phyloP scores from a whole-genome alignment of 2,113 vertebrate species.

The Chaetodon auriga region DNA sequence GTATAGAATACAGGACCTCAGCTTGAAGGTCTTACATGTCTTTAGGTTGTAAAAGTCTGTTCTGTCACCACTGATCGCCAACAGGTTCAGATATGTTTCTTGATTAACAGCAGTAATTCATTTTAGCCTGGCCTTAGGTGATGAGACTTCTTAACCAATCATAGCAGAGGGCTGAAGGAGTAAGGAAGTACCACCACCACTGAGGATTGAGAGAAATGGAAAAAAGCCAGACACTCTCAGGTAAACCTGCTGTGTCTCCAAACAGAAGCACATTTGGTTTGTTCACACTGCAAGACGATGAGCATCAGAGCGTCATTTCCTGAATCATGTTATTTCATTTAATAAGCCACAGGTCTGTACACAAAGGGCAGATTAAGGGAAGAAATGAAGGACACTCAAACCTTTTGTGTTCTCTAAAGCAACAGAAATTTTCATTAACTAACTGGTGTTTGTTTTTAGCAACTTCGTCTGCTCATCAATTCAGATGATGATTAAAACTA shows the following conservation, averaged over 20 bases:
- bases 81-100: background rate
- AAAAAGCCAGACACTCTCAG: background rate
- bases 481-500: background rate
- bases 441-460: no score
- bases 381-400: background rate
- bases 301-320: background rate
- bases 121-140: background rate
- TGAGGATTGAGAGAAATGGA: background rate
- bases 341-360: background rate
- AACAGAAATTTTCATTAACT: background rate
- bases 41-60: background rate
- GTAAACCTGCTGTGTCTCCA: background rate
- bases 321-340: background rate
- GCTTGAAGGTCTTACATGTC: background rate
- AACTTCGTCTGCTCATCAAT: no score
- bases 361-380: background rate
- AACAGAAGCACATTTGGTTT: constrained; percentile 8
- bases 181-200: constrained; percentile 30
- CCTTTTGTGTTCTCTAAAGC: background rate
- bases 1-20: background rate
- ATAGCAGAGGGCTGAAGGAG: constrained; percentile 12
- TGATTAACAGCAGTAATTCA: background rate
- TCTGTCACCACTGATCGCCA: no score
- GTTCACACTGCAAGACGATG: constrained; percentile 51
- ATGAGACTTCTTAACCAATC: constrained; percentile 51